Evolutionary conservation across 2,888 invertebrate species (phyloP).

Genomic region (Schrankia costaestrigalis): DNA sequence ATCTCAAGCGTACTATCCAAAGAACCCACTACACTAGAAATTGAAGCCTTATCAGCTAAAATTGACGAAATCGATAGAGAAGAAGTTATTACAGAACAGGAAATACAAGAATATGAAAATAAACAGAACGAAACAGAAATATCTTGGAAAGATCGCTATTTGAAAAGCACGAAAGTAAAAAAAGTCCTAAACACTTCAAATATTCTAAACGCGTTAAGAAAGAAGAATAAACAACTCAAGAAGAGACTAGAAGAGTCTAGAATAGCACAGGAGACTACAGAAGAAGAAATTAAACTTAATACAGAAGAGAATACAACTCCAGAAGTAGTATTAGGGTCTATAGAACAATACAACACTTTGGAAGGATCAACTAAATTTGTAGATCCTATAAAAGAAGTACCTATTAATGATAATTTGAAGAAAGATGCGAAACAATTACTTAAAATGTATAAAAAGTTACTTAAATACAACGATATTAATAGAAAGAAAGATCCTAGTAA

Average conservation of each 20-base stretch:
- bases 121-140: slow-evolving; percentile 20
- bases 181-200: slow-evolving; percentile 78
- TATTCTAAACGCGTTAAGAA: slow-evolving; percentile 81
- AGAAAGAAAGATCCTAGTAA: slow-evolving; percentile 51
- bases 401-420: slow-evolving; percentile 48
- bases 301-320: slow-evolving; percentile 29
- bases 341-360: slow-evolving; percentile 78
- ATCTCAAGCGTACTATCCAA: slow-evolving; percentile 59
- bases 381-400: slow-evolving; percentile 44
- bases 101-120: slow-evolving; percentile 41
- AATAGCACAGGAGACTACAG: neutral
- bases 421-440: slow-evolving; percentile 70
- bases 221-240: slow-evolving; percentile 77
- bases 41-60: slow-evolving; percentile 69
- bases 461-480: slow-evolving; percentile 65
- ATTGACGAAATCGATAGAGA: slow-evolving; percentile 68
- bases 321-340: slow-evolving; percentile 65
- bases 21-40: slow-evolving; percentile 69
- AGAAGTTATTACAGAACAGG: slow-evolving; percentile 49
- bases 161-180: slow-evolving; percentile 81
- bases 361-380: slow-evolving; percentile 62
- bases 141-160: slow-evolving; percentile 82
- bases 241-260: slow-evolving; percentile 46
- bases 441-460: slow-evolving; percentile 70
- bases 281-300: slow-evolving; percentile 14